Percentiles rank a stretch among this genome's conserved stretches.
These are phyloP conservation scores for Labrus mixtus DNA, from an alignment of 2,113 vertebrate genomes.

Conservation along the genomic window DNA sequence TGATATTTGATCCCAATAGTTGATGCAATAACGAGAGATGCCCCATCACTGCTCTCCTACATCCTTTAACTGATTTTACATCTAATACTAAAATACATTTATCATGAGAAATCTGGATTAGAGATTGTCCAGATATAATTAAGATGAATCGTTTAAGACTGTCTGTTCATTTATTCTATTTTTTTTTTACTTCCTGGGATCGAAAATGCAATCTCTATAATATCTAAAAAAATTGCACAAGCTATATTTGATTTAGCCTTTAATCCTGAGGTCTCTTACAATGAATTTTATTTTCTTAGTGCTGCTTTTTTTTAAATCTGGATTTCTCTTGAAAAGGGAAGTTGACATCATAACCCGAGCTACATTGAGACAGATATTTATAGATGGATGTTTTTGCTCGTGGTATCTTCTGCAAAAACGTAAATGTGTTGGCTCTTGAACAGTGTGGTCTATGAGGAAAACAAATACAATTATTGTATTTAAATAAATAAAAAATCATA, in stretches of 20 bases:
- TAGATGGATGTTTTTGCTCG: no score
- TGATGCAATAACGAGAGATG: fast-evolving
- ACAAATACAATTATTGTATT: neutral
- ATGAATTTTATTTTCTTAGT: neutral
- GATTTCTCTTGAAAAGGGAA: neutral
- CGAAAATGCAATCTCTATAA: neutral
- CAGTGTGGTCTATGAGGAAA: neutral
- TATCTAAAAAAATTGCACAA: no score
- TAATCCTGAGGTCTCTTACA: no score
- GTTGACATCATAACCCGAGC: neutral
- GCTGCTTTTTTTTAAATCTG: neutral
- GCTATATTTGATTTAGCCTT: no score
- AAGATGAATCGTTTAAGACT: neutral
- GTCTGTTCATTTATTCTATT: no score
- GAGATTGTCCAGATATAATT: neutral
- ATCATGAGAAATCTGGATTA: neutral
- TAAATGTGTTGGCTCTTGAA: no score
- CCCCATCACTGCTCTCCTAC: neutral
- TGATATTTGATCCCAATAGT: neutral
- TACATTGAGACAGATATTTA: neutral
- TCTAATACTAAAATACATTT: neutral
- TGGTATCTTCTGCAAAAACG: no score
- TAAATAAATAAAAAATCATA: no score
- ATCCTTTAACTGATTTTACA: neutral
- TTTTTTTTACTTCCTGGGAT: no score